Evolutionary conservation across 92 coral and sea anemone species (phyloP).

Genomic region (Epizoanthus rinbou): DNA sequence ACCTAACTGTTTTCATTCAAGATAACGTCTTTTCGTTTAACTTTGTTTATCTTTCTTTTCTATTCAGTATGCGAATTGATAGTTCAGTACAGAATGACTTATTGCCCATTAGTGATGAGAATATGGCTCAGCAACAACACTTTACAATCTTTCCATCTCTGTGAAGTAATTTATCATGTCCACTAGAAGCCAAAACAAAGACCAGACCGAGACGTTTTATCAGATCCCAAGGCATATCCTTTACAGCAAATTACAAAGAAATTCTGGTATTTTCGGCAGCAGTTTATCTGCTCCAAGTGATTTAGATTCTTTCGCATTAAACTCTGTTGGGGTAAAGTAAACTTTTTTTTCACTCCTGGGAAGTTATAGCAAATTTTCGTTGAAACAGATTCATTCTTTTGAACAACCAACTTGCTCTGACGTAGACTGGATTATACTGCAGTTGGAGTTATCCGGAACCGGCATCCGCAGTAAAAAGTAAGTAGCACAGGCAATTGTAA

Average conservation of each 20-base stretch:
- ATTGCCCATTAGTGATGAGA: background rate
- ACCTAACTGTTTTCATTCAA: background rate
- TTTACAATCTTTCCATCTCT: conserved; percentile 7
- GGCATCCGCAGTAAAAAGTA: background rate
- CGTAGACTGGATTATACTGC: background rate
- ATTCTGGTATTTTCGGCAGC: background rate
- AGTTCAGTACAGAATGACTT: background rate
- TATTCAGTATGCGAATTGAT: background rate
- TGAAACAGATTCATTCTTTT: background rate
- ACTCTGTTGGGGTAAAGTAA: background rate
- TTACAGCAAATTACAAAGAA: conserved; percentile 8
- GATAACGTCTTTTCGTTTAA: background rate
- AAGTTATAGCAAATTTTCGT: background rate
- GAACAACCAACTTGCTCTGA: background rate
- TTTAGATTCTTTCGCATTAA: background rate
- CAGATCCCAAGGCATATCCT: conserved; percentile 32
- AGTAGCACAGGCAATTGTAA: background rate
- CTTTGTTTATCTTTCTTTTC: background rate
- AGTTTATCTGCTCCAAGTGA: conserved; percentile 1
- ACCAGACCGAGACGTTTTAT: conserved; percentile 13
- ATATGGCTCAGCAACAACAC: conserved; percentile 1
- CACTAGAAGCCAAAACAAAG: conserved; percentile 29
- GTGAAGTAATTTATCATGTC: conserved; percentile 4
- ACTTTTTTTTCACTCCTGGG: background rate
- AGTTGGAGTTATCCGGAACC: background rate